A percentile compares a stretch with the other conserved stretches of the same genome.
phyloP scores from a whole-genome alignment of 2,888 invertebrate species.

The Apeira syringaria region DNA sequence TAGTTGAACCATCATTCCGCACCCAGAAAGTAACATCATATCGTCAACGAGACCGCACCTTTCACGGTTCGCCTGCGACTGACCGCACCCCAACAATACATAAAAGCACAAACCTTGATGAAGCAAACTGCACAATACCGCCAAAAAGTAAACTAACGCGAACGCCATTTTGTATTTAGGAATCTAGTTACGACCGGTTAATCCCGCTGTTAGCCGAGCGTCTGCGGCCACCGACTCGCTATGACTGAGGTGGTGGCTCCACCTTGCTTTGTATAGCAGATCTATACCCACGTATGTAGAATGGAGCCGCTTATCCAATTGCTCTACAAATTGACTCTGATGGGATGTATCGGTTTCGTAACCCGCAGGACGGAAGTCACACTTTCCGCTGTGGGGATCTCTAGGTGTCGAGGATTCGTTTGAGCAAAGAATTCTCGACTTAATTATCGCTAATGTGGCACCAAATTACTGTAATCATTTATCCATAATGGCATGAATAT shows the following conservation, averaged over 20 bases:
- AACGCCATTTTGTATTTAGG: constrained; percentile 54
- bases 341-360: constrained; percentile 40
- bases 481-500: too few species aligned
- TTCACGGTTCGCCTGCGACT: neutral
- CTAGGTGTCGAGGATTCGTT: too few species aligned
- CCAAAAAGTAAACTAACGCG: constrained; percentile 62
- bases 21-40: neutral
- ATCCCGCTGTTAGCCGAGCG: constrained; percentile 52
- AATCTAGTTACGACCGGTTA: constrained; percentile 45
- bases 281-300: constrained; percentile 11
- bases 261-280: constrained; percentile 6
- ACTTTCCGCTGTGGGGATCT: constrained; percentile 10
- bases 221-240: constrained; percentile 35
- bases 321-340: constrained; percentile 60
- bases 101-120: constrained; percentile 68
- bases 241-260: constrained; percentile 14
- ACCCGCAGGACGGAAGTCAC: constrained; percentile 14
- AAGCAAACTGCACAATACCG: constrained; percentile 71
- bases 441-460: too few species aligned
- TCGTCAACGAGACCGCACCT: constrained; percentile 10
- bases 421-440: too few species aligned
- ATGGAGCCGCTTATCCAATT: constrained; percentile 68
- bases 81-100: constrained; percentile 28
- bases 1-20: neutral
- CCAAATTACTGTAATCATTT: too few species aligned